A percentile compares a stretch with the other conserved stretches of the same genome.
phyloP scores from a whole-genome alignment of 2,888 invertebrate species.

The Drosophila prostipennis region DNA sequence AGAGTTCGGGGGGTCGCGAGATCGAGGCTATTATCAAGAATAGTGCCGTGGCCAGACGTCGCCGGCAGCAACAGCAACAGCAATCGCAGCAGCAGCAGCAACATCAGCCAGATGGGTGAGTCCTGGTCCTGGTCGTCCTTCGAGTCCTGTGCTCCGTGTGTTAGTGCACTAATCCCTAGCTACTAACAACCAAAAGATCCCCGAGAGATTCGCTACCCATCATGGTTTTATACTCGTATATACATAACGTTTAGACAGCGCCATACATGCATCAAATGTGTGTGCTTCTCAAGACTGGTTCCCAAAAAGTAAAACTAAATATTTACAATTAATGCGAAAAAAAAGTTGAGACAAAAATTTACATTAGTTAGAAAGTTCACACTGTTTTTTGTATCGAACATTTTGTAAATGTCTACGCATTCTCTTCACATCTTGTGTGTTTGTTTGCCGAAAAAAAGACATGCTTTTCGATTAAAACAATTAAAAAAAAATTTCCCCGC shows the following conservation, averaged over 20 bases:
- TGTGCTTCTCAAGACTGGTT: conserved; percentile 65
- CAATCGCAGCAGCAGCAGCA: conserved; percentile 52
- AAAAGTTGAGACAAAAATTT: conserved; percentile 16
- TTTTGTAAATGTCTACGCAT: conserved; percentile 32
- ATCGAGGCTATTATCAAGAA: conserved; percentile 85
- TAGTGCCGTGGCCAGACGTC: conserved; percentile 84
- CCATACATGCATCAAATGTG: conserved; percentile 46
- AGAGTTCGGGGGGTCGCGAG: conserved; percentile 85
- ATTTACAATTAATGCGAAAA: conserved; percentile 45
- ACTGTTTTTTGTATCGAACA: conserved; percentile 17
- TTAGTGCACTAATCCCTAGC: conserved; percentile 54
- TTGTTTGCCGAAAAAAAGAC: conserved; percentile 10
- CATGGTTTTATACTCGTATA: conserved; percentile 36
- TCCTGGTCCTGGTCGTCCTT: conserved; percentile 74
- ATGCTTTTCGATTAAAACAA: conserved; percentile 22
- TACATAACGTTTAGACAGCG: conserved; percentile 23
- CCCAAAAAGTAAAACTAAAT: conserved; percentile 39
- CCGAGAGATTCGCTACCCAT: conserved; percentile 1
- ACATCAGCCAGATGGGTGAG: conserved; percentile 84
- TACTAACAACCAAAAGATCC: conserved; percentile 49
- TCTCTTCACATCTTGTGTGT: conserved; percentile 14
- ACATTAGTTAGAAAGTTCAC: conserved; percentile 32
- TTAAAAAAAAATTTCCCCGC: conserved; percentile 17
- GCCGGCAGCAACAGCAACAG: conserved; percentile 81
- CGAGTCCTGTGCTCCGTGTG: conserved; percentile 45